Conservation (phyloP, 92 coral and sea anemone species). For the Porites evermanni region DNA sequence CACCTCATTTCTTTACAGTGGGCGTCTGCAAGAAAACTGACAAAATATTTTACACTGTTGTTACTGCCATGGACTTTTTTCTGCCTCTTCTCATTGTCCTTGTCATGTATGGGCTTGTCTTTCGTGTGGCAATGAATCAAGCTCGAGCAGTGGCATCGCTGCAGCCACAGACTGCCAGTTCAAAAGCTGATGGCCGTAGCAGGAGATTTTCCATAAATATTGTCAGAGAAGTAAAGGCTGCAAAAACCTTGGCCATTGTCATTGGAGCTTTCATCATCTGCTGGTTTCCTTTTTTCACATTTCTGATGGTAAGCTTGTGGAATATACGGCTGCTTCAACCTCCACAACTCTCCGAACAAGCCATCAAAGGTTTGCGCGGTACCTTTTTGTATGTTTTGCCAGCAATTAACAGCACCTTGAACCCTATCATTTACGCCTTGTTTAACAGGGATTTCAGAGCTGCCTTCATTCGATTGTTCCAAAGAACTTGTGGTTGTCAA, state of each 20-base stretch:
- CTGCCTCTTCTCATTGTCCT: constrained; percentile 78
- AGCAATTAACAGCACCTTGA: constrained; percentile 75
- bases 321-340: constrained; percentile 22
- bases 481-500: constrained; percentile 30
- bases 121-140: constrained; percentile 87
- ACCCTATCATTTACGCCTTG: constrained; percentile 83
- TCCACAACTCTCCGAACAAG: constrained; percentile 12
- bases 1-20: constrained; percentile 19
- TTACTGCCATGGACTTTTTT: constrained; percentile 68
- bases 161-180: constrained; percentile 46
- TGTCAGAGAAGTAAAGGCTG: constrained; percentile 92
- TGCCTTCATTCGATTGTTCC: constrained; percentile 61
- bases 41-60: constrained; percentile 75
- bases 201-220: constrained; percentile 77
- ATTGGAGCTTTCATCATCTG: constrained; percentile 87
- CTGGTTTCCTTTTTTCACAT: constrained; percentile 86
- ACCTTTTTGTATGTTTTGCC: constrained; percentile 78
- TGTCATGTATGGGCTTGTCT: constrained; percentile 83
- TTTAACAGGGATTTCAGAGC: constrained; percentile 81
- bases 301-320: constrained; percentile 70
- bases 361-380: constrained; percentile 40
- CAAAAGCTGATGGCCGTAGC: constrained; percentile 51
- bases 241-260: constrained; percentile 92
- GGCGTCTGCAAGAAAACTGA: constrained; percentile 63
- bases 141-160: constrained; percentile 93